A percentile compares a stretch with the other conserved stretches of the same genome.
Conservation (phyloP, 2,888 invertebrate genomes). For the Pachydiplax longipennis region DNA sequence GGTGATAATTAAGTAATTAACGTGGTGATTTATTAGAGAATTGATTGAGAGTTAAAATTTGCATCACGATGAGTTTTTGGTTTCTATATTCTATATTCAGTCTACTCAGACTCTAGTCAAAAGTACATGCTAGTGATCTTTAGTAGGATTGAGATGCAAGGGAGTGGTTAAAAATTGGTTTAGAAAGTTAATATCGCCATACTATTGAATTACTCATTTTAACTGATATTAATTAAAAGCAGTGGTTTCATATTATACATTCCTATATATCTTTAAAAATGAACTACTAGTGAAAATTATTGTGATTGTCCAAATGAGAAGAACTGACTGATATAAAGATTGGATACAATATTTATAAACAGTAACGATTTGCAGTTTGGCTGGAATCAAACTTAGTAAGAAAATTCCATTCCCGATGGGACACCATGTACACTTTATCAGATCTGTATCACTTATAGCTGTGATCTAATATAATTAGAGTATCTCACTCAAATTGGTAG, state of each 20-base stretch:
- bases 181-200: neutral
- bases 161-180: neutral
- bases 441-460: conserved; percentile 21
- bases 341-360: neutral
- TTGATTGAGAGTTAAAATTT: neutral
- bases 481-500: neutral
- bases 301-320: conserved; percentile 18
- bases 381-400: neutral
- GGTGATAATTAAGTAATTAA: neutral
- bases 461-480: neutral
- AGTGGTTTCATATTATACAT: neutral
- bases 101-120: neutral
- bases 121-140: neutral
- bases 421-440: neutral
- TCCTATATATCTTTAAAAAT: neutral
- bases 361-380: neutral
- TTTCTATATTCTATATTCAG: too few relatives aligned
- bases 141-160: neutral
- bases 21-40: neutral
- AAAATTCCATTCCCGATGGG: neutral
- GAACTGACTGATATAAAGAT: conserved; percentile 20
- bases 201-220: neutral
- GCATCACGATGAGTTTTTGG: neutral
- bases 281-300: neutral
- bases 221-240: neutral